Percentiles rank a stretch among this genome's conserved stretches.
Conservation (phyloP, 2,888 invertebrate species). For the Drosophila austrosaltans region DNA sequence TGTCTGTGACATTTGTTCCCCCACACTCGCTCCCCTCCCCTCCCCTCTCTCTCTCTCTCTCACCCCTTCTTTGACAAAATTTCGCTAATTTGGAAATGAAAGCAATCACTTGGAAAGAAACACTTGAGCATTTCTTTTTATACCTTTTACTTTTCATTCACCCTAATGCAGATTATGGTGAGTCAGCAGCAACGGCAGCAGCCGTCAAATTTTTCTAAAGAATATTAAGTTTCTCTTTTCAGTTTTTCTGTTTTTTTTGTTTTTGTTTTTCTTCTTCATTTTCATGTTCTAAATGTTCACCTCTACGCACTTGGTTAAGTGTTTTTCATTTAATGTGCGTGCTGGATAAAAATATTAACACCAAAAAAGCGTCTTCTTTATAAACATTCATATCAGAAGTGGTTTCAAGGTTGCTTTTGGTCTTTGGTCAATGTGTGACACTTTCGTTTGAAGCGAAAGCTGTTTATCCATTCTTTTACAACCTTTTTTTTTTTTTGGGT, state of each 20-base stretch:
- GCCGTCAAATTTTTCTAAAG: conserved; percentile 18
- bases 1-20: conserved; percentile 54
- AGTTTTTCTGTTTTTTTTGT: not conserved
- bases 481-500: not conserved
- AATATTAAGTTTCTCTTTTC: conserved; percentile 59
- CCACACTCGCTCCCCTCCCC: not conserved
- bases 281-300: conserved; percentile 56
- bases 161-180: conserved; percentile 63
- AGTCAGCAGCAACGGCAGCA: conserved; percentile 29
- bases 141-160: conserved; percentile 68
- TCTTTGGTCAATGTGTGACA: conserved; percentile 46
- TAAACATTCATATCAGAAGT: conserved; percentile 7
- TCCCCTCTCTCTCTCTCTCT: not conserved
- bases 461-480: conserved; percentile 30
- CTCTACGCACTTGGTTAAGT: conserved; percentile 36
- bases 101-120: conserved; percentile 43
- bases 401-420: conserved; percentile 69
- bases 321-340: conserved; percentile 47
- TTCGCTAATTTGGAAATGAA: conserved; percentile 66
- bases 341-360: conserved; percentile 17
- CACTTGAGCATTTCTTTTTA: conserved; percentile 28
- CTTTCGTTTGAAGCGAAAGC: conserved; percentile 69
- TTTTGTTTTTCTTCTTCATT: not conserved
- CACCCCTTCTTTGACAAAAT: conserved; percentile 31
- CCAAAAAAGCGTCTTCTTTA: conserved; percentile 1